Conservation (phyloP, 92 coral and sea anemone genomes). For the Epizoanthus rinbou region DNA sequence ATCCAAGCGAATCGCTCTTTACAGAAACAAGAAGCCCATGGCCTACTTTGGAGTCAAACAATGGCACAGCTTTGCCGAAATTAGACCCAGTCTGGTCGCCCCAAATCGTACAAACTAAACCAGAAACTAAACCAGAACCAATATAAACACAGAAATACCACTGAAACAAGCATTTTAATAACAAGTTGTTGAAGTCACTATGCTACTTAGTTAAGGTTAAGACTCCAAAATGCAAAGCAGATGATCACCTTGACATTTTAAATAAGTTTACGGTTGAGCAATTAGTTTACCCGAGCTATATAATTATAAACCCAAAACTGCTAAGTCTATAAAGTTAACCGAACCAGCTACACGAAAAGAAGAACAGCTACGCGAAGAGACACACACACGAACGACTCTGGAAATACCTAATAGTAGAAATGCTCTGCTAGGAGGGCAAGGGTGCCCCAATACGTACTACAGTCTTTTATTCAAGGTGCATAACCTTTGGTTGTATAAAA, state of each 20-base stretch:
- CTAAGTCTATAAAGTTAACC: background rate
- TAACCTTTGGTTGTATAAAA: too few relatives aligned
- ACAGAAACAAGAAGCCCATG: conserved; percentile 1
- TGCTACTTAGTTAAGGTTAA: background rate
- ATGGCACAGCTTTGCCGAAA: conserved; percentile 1
- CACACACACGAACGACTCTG: too few relatives aligned
- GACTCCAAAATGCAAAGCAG: conserved; percentile 7
- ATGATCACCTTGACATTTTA: background rate
- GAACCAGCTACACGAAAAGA: background rate
- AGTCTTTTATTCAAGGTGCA: too few relatives aligned
- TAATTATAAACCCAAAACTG: background rate
- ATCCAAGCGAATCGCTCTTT: conserved; percentile 15
- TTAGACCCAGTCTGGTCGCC: conserved; percentile 11
- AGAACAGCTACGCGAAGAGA: too few relatives aligned
- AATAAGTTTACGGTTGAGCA: conserved; percentile 9
- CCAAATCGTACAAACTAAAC: conserved; percentile 2
- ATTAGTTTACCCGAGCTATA: conserved; percentile 6
- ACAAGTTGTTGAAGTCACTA: background rate
- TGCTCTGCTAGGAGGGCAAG: too few relatives aligned
- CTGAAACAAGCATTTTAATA: conserved; percentile 7
- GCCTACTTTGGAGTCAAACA: conserved; percentile 5
- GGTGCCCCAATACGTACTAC: too few relatives aligned
- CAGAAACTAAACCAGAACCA: conserved; percentile 4
- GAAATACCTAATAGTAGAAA: too few relatives aligned
- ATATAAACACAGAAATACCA: conserved; percentile 1